These are phyloP conservation scores for Cossypha niveicapilla DNA, from an alignment of 2,797 vertebrate species.

Conservation along the genomic window DNA sequence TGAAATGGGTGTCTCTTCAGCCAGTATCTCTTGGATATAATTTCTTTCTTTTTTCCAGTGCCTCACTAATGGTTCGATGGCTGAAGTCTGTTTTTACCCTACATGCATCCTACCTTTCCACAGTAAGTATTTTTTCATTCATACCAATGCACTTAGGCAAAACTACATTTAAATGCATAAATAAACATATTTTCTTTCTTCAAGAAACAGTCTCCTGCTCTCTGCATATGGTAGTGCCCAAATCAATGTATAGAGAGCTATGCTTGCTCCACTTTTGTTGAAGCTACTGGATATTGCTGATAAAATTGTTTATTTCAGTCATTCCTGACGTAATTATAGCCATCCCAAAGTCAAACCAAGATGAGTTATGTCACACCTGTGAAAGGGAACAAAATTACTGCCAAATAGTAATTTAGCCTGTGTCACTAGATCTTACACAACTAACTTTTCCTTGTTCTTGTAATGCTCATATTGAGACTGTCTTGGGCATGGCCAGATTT, in stretches of 20 bases:
- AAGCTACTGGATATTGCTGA: neutral
- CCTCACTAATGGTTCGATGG: constrained; percentile 90
- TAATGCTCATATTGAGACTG: neutral
- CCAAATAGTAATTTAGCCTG: neutral
- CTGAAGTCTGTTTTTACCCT: constrained; percentile 88
- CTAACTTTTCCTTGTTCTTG: neutral
- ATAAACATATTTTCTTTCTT: neutral
- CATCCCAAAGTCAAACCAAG: neutral
- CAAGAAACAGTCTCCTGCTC: neutral
- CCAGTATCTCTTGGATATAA: too few relatives aligned
- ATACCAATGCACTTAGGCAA: neutral
- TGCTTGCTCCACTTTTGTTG: neutral
- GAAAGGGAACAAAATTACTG: neutral
- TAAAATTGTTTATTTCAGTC: neutral
- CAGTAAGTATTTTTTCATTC: constrained; percentile 80
- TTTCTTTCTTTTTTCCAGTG: constrained; percentile 75
- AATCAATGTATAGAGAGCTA: neutral
- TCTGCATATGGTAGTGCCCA: neutral
- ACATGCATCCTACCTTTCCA: constrained; percentile 93
- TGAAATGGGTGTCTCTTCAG: too few relatives aligned
- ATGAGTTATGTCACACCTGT: neutral
- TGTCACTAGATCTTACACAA: neutral
- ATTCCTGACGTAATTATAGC: neutral
- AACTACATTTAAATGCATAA: neutral
- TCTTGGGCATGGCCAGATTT: neutral